A percentile compares a stretch with the other conserved stretches of the same genome.
These are phyloP conservation scores for Choristoneura fumiferana DNA, from an alignment of 1,140 invertebrate genomes.

Conservation along the genomic window DNA sequence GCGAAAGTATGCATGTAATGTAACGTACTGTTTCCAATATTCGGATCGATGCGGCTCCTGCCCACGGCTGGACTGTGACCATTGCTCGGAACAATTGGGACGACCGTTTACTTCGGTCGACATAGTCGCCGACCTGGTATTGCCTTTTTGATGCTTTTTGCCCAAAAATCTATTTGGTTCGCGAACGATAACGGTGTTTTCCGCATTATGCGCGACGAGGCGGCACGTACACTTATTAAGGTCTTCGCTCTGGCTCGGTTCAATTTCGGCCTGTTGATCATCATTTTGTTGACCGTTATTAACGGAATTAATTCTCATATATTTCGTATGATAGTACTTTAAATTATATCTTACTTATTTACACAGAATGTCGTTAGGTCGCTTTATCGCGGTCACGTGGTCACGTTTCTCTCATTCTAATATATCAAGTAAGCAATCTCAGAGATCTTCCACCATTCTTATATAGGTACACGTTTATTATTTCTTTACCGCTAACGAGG, in stretches of 20 bases:
- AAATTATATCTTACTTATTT: neutral
- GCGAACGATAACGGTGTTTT: conserved; percentile 61
- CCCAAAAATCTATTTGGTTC: conserved; percentile 71
- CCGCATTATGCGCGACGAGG: conserved; percentile 31
- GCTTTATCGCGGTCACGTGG: neutral
- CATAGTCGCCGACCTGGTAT: conserved; percentile 50
- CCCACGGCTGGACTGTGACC: conserved; percentile 25
- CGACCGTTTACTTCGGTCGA: conserved; percentile 54
- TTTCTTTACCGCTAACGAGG: neutral
- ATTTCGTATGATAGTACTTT: neutral
- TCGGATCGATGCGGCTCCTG: conserved; percentile 26
- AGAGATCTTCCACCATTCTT: conserved; percentile 1
- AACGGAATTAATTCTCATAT: conserved; percentile 21
- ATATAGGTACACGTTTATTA: neutral
- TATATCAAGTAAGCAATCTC: neutral
- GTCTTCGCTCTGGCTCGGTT: conserved; percentile 35
- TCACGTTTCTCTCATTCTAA: too few species aligned
- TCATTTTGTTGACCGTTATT: conserved; percentile 28
- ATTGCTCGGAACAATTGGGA: conserved; percentile 46
- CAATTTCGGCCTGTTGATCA: conserved; percentile 29
- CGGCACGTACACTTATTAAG: conserved; percentile 59
- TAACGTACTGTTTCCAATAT: neutral
- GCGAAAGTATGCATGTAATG: neutral
- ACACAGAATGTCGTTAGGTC: neutral
- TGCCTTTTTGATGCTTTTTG: conserved; percentile 72